Evolutionary conservation across 2,113 vertebrate genomes (phyloP).

Genomic region (Acrocephalus kingi): DNA sequence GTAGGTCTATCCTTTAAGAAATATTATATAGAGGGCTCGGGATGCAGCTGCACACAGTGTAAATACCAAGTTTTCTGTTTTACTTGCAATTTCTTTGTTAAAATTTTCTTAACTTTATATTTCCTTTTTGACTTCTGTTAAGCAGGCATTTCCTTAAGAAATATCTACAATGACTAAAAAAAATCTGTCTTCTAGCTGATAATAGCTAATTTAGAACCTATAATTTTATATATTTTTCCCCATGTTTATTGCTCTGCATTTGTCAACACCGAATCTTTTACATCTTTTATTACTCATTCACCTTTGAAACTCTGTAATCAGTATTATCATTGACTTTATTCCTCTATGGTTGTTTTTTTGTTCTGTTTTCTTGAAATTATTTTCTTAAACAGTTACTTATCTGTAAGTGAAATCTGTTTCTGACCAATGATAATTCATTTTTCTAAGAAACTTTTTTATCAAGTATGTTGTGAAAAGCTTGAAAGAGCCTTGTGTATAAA

Average conservation of each 20-base stretch:
- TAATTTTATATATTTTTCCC: not conserved
- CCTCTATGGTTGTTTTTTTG: not conserved
- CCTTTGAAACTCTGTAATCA: not conserved
- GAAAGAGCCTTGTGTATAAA: not conserved
- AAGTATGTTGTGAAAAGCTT: not conserved
- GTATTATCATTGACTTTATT: not conserved
- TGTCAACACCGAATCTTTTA: not conserved
- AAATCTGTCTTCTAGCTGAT: not conserved
- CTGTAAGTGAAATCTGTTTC: not conserved
- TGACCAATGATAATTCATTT: not conserved
- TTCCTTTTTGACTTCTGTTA: not conserved
- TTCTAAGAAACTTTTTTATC: not conserved
- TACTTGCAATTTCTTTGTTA: not conserved
- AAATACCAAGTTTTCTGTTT: not conserved
- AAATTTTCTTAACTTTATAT: not conserved
- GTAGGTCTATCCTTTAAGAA: not conserved
- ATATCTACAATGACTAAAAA: not conserved
- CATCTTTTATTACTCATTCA: not conserved
- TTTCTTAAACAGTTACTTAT: not conserved
- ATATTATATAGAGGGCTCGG: not conserved
- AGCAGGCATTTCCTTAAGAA: not conserved
- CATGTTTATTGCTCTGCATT: not conserved
- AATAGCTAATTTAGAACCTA: not conserved
- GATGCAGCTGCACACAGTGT: not conserved
- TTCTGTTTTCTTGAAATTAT: not conserved